Percentiles rank a stretch among this genome's conserved stretches.
Evolutionary conservation across 2,888 invertebrate genomes (phyloP).

Genomic region (Lathronympha strigana): DNA sequence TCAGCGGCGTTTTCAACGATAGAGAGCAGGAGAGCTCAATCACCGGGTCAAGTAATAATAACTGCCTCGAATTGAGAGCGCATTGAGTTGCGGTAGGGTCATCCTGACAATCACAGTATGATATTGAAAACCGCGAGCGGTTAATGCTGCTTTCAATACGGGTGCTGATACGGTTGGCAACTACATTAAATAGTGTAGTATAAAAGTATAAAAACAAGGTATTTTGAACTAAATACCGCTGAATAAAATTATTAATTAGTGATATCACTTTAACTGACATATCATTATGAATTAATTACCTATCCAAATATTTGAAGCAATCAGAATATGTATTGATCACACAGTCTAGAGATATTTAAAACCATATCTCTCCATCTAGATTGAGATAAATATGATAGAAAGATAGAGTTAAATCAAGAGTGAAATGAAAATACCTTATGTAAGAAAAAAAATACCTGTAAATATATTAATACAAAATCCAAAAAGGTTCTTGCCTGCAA

Average conservation of each 20-base stretch:
- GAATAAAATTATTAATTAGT: not conserved
- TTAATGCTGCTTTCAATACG: conserved; percentile 49
- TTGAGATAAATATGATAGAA: too few species aligned
- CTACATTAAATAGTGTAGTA: not conserved
- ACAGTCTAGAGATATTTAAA: too few species aligned
- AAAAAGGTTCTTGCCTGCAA: too few species aligned
- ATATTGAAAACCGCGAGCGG: conserved; percentile 68
- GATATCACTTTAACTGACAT: not conserved
- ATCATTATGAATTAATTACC: too few species aligned
- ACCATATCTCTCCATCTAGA: too few species aligned
- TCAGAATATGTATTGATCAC: too few species aligned
- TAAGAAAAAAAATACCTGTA: too few species aligned
- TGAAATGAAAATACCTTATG: too few species aligned
- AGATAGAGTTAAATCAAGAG: too few species aligned
- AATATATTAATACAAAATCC: too few species aligned
- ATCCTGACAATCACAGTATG: conserved; percentile 73
- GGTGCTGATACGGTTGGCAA: conserved; percentile 55
- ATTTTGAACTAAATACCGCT: not conserved
- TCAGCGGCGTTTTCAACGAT: conserved; percentile 60
- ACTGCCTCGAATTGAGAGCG: conserved; percentile 82
- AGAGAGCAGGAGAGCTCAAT: conserved; percentile 81
- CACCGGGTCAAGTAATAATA: conserved; percentile 83
- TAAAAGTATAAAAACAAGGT: not conserved
- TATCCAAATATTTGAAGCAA: too few species aligned
- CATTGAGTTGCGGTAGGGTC: conserved; percentile 81